phyloP scores from a whole-genome alignment of 1,140 invertebrate genomes.

The Aradophagus sp. region DNA sequence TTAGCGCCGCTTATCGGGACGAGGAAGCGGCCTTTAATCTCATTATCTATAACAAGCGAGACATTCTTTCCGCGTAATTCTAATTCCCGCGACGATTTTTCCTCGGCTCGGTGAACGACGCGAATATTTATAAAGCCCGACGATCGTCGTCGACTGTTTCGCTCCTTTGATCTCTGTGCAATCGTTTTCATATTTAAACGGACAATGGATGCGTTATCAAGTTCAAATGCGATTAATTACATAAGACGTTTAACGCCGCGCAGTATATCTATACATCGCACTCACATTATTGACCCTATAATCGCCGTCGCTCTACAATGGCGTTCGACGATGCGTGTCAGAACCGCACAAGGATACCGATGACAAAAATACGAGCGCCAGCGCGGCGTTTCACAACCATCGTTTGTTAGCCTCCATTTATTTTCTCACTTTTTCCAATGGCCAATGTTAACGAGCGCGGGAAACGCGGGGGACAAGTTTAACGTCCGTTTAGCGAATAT shows the following conservation, averaged over 20 bases:
- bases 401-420: too few species aligned
- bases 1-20: too few species aligned
- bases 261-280: constrained; percentile 32
- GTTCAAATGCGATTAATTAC: constrained; percentile 49
- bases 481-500: too few species aligned
- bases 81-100: constrained; percentile 3
- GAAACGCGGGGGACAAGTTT: too few species aligned
- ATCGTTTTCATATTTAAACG: constrained; percentile 30
- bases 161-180: constrained; percentile 28
- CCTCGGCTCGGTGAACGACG: constrained; percentile 1
- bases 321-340: constrained; percentile 29
- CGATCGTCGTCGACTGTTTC: constrained; percentile 9
- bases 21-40: too few species aligned
- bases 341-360: constrained; percentile 31
- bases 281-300: constrained; percentile 44
- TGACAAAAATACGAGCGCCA: constrained; percentile 27
- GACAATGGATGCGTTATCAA: constrained; percentile 42
- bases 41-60: too few species aligned
- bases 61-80: too few species aligned
- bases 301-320: constrained; percentile 36
- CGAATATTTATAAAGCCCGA: constrained; percentile 14
- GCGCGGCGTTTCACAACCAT: too few species aligned
- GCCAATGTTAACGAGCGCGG: too few species aligned
- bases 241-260: constrained; percentile 20
- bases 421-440: too few species aligned